Evolutionary conservation across 1,140 invertebrate species (phyloP), one percentile per base, ranked within the genome.

Genomic region (Diachasma alloeum): DNA sequence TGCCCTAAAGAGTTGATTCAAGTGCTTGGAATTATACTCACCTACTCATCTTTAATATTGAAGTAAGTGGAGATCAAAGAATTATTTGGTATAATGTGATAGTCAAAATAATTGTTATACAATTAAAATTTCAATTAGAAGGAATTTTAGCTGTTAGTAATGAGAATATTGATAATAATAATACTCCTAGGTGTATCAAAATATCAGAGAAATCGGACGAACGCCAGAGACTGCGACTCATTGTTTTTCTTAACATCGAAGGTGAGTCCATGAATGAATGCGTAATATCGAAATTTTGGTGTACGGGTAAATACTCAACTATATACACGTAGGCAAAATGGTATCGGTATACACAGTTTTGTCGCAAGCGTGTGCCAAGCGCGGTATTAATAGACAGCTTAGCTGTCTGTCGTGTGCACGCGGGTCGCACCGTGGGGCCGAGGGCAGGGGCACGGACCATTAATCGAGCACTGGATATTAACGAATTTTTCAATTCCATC

Each of bases 311-410:
- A 63, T 26, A 63, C 6, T 26, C 26, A 1, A 59, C 6, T 59
- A 22, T 59, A 59, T 59, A 66, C 8, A 66, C 26, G 3, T 5
- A 66, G 10, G 26, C 26, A n/a, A 66, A 31, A 66, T 68, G 36
- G 36, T 68, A 66, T 68, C 6, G 36, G 31, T 68, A 68, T 37
- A 68, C n/a, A 17, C n/a, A 39, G 5, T 13, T 36, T 72, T 72
- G 19, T 56, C 42, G 69, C 66, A 68, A 68, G 36, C 66, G 66
- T 75, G 76, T 77, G 78, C 78, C 78, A 80, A 80, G 48, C 74
- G 46, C 66, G 68, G 71, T 79, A 79, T 79, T 79, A 79, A 79
- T 79, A 79, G 78, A 79, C 48, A 68, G 39, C 66, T 78, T 44
- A 72, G 72, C 71, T 74, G 72, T 72, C 76, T 66, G 63, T 68